phyloP scores from a whole-genome alignment of 2,888 invertebrate species.

The Lasioglossum zephyrum region DNA sequence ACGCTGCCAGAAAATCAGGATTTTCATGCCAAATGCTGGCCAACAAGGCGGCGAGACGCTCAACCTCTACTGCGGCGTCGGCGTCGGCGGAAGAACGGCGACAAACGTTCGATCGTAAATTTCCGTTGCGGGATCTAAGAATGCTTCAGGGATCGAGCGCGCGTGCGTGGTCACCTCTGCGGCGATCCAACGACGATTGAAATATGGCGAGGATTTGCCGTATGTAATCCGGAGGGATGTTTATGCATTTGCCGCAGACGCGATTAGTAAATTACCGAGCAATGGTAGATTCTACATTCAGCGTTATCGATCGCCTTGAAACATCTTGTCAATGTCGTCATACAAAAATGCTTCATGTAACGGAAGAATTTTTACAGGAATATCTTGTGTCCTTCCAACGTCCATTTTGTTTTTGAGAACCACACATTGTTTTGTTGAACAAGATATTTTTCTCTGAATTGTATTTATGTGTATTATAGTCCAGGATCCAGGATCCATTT shows the following conservation, averaged over 20 bases:
- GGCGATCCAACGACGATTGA: background rate
- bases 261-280: background rate
- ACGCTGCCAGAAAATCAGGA: constrained; percentile 47
- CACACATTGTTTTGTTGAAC: no score
- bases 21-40: constrained; percentile 52
- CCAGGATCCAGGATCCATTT: no score
- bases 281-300: background rate
- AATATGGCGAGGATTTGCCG: background rate
- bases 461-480: no score
- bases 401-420: no score
- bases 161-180: background rate
- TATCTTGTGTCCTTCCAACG: no score
- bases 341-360: no score
- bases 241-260: background rate
- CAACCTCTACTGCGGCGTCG: background rate
- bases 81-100: constrained; percentile 1
- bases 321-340: no score
- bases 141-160: background rate
- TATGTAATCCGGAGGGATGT: background rate
- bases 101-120: constrained; percentile 43
- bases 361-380: no score
- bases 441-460: no score
- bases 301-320: no score
- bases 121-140: constrained; percentile 12
- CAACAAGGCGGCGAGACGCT: background rate